Evolutionary conservation across 1,140 invertebrate species (phyloP), one percentile per base, ranked within the genome.

Genomic region (Hypothenemus hampei): DNA sequence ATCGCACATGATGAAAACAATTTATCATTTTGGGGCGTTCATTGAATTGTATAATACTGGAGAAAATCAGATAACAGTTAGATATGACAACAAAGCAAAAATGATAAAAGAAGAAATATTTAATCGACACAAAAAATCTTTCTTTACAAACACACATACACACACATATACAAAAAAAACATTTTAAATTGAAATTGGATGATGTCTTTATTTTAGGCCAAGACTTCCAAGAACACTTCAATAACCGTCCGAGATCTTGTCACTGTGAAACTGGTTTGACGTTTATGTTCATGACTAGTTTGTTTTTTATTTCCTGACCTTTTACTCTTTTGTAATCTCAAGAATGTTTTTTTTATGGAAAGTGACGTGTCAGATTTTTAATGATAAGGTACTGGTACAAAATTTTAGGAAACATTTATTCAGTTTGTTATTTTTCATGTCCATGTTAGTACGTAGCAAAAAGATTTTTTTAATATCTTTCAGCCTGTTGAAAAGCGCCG

Each of bases 1-100:
- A 70, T 70, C 66, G 66, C 61, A 66, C 66, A 69, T 69, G 68
- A 70, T 68, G 67, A 70, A 69, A 70, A 69, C 68, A 66, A 69
- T 69, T 70, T 64, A 70, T 70, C 68, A 66, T 65, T 37, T 37
- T 37, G 35, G 7, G 15, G 7, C 35, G n/a, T 29, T n/a, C 26
- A 29, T n/a, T n/a, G 6, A 7, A 7, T 29, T 29, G 26, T 29
- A n/a, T 29, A 7, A 29, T n/a, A 7, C 26, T 29, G 6, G 6
- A 6, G 6, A 29, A 29, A 29, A 29, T 29, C n/a, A n/a, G 6
- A 29, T 10, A 37, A 37, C 7, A 15, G n/a, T n/a, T 37, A 2
- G 11, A 16, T 16, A 37, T 16, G 8, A 15, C 13, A 13, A 37
- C 18, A 15, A 37, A 7, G 11, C 8, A 37, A 16, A 15, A 15